Evolutionary conservation across 1,140 invertebrate genomes (phyloP).

Genomic region (Cydia fagiglandana): DNA sequence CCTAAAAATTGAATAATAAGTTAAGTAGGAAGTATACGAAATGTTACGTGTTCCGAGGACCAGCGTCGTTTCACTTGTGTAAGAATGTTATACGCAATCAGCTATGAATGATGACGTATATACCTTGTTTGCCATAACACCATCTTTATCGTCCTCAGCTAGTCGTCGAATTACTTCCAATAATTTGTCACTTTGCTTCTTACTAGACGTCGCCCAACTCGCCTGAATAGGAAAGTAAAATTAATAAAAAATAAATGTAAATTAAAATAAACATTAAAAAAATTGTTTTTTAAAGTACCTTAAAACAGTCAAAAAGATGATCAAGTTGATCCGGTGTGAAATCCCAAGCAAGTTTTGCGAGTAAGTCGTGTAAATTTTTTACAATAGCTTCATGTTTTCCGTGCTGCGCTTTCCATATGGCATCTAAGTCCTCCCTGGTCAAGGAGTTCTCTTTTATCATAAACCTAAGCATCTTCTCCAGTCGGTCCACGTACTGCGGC

Average conservation of each 20-base stretch:
- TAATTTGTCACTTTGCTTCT: constrained; percentile 97
- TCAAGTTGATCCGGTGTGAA: constrained; percentile 98
- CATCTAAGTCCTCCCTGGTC: constrained; percentile 94
- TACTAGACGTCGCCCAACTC: constrained; percentile 97
- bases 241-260: constrained; percentile 33
- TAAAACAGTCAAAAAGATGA: constrained; percentile 98
- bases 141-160: constrained; percentile 99
- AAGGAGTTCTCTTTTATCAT: constrained; percentile 97
- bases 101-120: not conserved
- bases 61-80: too few species aligned
- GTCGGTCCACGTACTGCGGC: constrained; percentile 98
- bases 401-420: constrained; percentile 97
- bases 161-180: constrained; percentile 96
- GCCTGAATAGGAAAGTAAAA: constrained; percentile 78
- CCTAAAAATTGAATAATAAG: constrained; percentile 76
- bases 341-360: constrained; percentile 98
- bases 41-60: not conserved
- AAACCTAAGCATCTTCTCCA: constrained; percentile 98
- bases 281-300: constrained; percentile 79
- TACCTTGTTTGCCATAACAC: constrained; percentile 98
- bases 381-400: constrained; percentile 98
- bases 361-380: constrained; percentile 97
- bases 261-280: constrained; percentile 36
- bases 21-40: constrained; percentile 8
- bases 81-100: too few species aligned